Evolutionary conservation across 2,888 invertebrate genomes (phyloP), one percentile per base, ranked within the genome.

Genomic region (Tridacna crocea): DNA sequence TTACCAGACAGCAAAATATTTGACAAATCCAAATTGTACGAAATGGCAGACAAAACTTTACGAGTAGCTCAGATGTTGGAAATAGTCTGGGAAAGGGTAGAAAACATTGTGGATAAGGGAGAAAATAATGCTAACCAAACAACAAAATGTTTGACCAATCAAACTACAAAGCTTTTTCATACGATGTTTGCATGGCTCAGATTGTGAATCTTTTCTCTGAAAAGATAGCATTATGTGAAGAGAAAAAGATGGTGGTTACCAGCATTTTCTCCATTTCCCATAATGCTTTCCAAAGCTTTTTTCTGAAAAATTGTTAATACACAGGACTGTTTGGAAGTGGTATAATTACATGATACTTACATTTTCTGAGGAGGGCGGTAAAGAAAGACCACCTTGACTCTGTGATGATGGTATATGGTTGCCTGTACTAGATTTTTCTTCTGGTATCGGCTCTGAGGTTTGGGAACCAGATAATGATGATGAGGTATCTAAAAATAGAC

Each of bases 281-380:
- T 36, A 36, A 36, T 8, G 36, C 8, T 36, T 36, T 36, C 36
- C 36, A 36, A 8, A 4, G 3, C 8, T 36, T 36, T 36, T 8
- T 36, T 36, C 8, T 8, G 2, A 36, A 4, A 36, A 8, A 8
- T 36, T 36, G 36, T 36, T 36, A 36, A 36, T 4, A 36, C 36
- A 36, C 36, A 4, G 36, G 36, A 8, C 36, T 8, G 36, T 36
- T 36, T 36, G 36, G 2, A 36, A 2, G 8, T 2, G 8, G 36
- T 36, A 36, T 36, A 36, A 36, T 36, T 8, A 36, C 36, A 36
- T 36, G 36, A 8, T 17, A 77, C 83, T 77, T 70, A 83, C 83
- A 83, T 83, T 83, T 24, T 83, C 83, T 27, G 27, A 73, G 24
- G 68, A 19, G 75, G 79, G 79, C 74, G 84, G 79, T 77, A 81